These are phyloP conservation scores for Plectropomus leopardus DNA, from an alignment of 2,113 vertebrate species.

Conservation along the genomic window DNA sequence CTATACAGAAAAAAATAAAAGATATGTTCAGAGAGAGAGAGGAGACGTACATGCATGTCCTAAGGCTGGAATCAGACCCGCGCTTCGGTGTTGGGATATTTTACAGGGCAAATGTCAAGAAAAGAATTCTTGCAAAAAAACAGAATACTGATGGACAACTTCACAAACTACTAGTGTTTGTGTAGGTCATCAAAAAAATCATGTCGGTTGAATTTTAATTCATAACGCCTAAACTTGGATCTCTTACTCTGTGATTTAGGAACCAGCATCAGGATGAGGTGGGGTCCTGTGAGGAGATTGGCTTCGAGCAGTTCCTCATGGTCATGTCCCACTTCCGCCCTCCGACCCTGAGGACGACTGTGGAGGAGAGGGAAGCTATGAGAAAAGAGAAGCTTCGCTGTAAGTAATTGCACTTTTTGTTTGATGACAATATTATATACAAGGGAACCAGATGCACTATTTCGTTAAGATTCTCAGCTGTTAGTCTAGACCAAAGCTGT, in stretches of 20 bases:
- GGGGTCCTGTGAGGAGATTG: slow-evolving; percentile 87
- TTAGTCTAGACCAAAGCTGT: not conserved
- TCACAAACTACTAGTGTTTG: not conserved
- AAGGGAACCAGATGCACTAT: not conserved
- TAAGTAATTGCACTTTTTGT: slow-evolving; percentile 71
- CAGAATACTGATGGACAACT: not conserved
- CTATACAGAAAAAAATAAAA: too few relatives aligned
- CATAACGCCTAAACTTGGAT: not conserved
- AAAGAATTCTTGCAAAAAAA: not conserved
- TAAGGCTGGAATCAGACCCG: too few relatives aligned
- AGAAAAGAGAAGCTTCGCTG: slow-evolving; percentile 92
- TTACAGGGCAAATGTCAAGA: not conserved
- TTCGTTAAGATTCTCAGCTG: not conserved
- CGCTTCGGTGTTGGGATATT: too few relatives aligned
- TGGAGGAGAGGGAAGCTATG: slow-evolving; percentile 86
- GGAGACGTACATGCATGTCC: too few relatives aligned
- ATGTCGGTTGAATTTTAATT: not conserved
- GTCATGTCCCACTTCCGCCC: slow-evolving; percentile 96
- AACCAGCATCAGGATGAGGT: slow-evolving; percentile 86
- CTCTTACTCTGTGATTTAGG: slow-evolving; percentile 74
- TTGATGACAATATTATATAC: not conserved
- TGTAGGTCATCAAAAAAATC: not conserved
- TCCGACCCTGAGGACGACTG: slow-evolving; percentile 82
- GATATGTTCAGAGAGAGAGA: too few relatives aligned
- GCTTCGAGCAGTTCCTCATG: slow-evolving; percentile 94